phyloP scores from a whole-genome alignment of 2,113 vertebrate species.

The Puma concolor region DNA sequence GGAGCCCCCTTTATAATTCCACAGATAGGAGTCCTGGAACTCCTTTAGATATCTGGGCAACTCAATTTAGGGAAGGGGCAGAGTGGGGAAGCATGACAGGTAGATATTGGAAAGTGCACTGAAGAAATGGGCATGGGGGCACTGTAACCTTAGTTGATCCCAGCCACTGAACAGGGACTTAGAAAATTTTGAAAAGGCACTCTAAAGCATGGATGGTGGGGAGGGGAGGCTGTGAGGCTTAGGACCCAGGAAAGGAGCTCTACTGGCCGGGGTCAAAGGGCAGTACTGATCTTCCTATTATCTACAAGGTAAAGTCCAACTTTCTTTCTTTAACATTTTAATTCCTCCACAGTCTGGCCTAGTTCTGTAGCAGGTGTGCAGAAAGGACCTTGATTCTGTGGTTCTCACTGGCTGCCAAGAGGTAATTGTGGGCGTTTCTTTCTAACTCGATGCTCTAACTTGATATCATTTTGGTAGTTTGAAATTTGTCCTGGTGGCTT shows the following conservation, averaged over 20 bases:
- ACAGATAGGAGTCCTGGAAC: neutral
- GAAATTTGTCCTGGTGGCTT: neutral
- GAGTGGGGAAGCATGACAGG: neutral
- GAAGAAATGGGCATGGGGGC: neutral
- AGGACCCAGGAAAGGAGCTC: neutral
- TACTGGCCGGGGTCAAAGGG: neutral
- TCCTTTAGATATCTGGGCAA: neutral
- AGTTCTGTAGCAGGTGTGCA: neutral
- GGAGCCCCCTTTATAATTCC: neutral
- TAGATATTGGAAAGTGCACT: neutral
- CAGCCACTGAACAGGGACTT: neutral
- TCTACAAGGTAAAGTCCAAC: neutral
- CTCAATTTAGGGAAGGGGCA: neutral
- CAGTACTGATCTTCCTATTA: neutral
- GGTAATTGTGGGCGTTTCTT: neutral
- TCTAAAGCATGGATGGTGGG: neutral
- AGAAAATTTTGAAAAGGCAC: neutral
- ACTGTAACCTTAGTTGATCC: neutral
- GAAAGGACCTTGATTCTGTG: neutral
- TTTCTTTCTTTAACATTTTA: conserved; percentile 8
- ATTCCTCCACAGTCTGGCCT: neutral
- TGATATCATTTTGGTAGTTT: neutral
- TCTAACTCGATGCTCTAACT: neutral
- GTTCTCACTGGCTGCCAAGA: neutral
- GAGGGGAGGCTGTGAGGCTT: neutral